phyloP scores from a whole-genome alignment of 2,113 vertebrate species.

The Haemorhous mexicanus region DNA sequence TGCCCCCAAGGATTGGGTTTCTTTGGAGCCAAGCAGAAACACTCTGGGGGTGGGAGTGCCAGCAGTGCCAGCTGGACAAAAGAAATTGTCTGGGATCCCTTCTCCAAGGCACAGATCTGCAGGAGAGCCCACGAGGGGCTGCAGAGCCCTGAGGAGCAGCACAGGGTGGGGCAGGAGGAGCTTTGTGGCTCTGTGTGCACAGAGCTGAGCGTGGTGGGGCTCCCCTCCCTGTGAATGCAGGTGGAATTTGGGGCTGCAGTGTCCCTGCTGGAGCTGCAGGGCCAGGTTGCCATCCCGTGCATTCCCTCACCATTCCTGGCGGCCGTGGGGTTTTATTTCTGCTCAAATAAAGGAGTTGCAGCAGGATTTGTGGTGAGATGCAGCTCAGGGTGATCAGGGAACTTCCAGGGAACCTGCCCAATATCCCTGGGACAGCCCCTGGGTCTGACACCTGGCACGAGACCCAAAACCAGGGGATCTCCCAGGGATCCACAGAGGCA shows the following conservation, averaged over 20 bases:
- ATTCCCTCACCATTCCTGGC: background rate
- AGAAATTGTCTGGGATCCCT: background rate
- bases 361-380: background rate
- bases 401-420: background rate
- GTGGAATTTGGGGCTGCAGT: background rate
- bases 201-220: background rate
- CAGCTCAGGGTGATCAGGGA: background rate
- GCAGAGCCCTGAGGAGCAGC: no score
- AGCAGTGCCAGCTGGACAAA: background rate
- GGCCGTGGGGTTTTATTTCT: rapidly evolving
- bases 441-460: background rate
- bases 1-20: conserved; percentile 16
- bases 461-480: background rate
- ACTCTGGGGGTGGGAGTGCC: background rate
- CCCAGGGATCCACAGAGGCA: background rate
- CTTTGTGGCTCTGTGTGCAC: background rate
- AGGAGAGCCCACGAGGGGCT: background rate
- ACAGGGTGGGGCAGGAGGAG: background rate
- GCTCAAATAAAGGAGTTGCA: rapidly evolving
- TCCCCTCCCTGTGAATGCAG: background rate
- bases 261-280: background rate
- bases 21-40: background rate
- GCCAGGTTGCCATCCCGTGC: background rate
- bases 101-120: background rate
- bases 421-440: background rate